Conservation (phyloP, 30 jellyfish, hydroid and myxozoan species). For the Sanderia malayensis region DNA sequence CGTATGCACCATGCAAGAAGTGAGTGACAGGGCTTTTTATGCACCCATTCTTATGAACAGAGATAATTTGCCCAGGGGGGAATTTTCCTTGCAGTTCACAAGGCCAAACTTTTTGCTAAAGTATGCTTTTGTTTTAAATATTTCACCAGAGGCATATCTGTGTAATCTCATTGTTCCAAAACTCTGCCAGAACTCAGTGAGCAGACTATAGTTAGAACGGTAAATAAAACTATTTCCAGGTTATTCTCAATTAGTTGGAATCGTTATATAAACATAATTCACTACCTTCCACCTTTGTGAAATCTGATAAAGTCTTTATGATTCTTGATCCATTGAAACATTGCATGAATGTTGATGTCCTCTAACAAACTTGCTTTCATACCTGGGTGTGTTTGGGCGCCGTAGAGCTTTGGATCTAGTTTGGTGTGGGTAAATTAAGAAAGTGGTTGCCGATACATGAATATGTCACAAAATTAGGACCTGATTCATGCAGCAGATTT, state of each 20-base stretch:
- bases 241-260: neutral
- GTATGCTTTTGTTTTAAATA: neutral
- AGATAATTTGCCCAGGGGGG: too few species aligned
- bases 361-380: constrained; percentile 19
- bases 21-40: too few species aligned
- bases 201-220: neutral
- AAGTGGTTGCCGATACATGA: too few species aligned
- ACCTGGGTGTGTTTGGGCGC: constrained; percentile 13
- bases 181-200: constrained; percentile 5
- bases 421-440: too few species aligned
- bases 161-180: neutral
- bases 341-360: constrained; percentile 17
- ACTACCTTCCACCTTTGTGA: constrained; percentile 8
- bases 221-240: neutral
- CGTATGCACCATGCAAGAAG: too few species aligned
- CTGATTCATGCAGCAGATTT: too few species aligned
- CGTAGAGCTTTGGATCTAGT: too few species aligned
- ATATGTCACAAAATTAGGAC: too few species aligned
- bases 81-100: too few species aligned
- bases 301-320: constrained; percentile 15
- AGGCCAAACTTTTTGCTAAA: too few species aligned
- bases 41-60: too few species aligned
- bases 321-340: constrained; percentile 31
- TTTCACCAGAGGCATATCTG: neutral
- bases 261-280: neutral